Conservation (phyloP, 2,797 vertebrate genomes). For the Masticophis lateralis region DNA sequence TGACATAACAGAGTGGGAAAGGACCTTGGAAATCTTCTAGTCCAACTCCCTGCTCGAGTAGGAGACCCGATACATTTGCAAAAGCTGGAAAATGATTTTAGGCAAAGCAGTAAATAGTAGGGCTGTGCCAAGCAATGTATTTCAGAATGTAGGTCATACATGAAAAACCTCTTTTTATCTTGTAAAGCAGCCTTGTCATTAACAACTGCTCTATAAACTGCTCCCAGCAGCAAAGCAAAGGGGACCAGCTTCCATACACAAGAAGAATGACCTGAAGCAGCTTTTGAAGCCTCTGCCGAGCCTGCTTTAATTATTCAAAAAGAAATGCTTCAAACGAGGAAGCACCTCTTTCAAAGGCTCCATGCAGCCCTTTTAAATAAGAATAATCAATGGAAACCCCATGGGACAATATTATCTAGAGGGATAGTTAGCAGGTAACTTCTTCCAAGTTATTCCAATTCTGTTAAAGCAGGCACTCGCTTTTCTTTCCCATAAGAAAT, state of each 20-base stretch:
- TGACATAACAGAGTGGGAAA: neutral
- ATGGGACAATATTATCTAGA: neutral
- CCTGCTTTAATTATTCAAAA: neutral
- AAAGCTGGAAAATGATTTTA: neutral
- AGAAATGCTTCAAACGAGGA: neutral
- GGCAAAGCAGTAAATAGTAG: neutral
- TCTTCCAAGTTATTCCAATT: neutral
- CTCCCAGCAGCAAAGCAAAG: neutral
- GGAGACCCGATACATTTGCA: neutral
- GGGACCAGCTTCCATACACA: neutral
- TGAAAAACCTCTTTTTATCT: neutral
- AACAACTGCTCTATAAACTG: neutral
- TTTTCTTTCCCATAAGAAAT: neutral
- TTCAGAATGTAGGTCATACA: neutral
- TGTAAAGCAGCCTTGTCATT: neutral
- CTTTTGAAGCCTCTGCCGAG: neutral
- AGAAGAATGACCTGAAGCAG: neutral
- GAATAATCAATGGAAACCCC: neutral
- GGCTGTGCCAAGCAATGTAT: neutral
- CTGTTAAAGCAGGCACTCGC: neutral
- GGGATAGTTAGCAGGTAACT: neutral
- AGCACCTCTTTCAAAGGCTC: neutral
- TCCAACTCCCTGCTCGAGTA: neutral
- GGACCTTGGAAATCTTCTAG: neutral
- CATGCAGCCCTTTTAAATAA: neutral